phyloP scores from a whole-genome alignment of 2,888 invertebrate genomes.

The Dryobotodes eremita region DNA sequence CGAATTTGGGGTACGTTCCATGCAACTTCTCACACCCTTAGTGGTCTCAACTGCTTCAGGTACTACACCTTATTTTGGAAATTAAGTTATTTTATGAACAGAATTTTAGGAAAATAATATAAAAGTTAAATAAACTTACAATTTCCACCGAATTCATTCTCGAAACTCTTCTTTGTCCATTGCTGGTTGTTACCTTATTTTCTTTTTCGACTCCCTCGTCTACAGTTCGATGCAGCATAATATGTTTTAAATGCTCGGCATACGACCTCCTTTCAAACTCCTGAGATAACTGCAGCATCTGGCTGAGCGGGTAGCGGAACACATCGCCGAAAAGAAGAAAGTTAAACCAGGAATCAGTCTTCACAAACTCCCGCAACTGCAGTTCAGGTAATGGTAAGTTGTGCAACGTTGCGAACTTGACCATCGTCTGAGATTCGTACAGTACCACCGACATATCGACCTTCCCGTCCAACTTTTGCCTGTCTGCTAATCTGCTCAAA shows the following conservation, averaged over 20 bases:
- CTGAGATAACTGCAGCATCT: slow-evolving; percentile 90
- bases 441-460: slow-evolving; percentile 86
- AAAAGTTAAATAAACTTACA: slow-evolving; percentile 72
- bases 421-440: slow-evolving; percentile 91
- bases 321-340: slow-evolving; percentile 93
- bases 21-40: not conserved
- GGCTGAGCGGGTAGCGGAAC: slow-evolving; percentile 92
- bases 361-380: slow-evolving; percentile 91
- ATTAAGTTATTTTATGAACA: not conserved
- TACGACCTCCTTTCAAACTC: slow-evolving; percentile 90
- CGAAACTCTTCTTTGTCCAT: slow-evolving; percentile 81
- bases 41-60: not conserved
- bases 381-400: slow-evolving; percentile 90
- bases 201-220: slow-evolving; percentile 86
- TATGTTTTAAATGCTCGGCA: slow-evolving; percentile 91
- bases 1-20: not conserved
- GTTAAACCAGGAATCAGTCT: slow-evolving; percentile 92
- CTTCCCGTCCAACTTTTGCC: slow-evolving; percentile 74
- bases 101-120: not conserved
- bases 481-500: slow-evolving; percentile 74
- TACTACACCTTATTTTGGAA: not conserved
- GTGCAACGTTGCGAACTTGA: slow-evolving; percentile 91
- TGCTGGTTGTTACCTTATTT: slow-evolving; percentile 77
- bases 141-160: slow-evolving; percentile 84
- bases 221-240: slow-evolving; percentile 83